These are phyloP conservation scores for Isoperla grammatica DNA, from an alignment of 2,888 invertebrate species.

Conservation along the genomic window DNA sequence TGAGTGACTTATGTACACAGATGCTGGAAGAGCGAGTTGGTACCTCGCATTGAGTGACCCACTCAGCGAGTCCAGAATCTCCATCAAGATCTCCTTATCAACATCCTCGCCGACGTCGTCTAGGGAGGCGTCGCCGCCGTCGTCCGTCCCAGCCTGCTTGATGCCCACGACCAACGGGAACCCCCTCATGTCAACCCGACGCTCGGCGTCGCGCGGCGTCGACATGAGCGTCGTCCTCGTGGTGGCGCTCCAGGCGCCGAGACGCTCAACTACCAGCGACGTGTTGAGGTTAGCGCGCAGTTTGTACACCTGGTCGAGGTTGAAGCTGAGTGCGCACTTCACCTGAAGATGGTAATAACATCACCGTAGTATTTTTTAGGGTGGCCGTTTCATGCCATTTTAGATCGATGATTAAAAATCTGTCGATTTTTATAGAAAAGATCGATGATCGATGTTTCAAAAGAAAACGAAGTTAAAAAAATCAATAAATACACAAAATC, in stretches of 20 bases:
- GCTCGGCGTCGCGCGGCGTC: conserved; percentile 36
- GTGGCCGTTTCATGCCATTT: conserved; percentile 1
- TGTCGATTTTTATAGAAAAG: not conserved
- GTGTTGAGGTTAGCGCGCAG: conserved; percentile 40
- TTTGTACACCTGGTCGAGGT: conserved; percentile 40
- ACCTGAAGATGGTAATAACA: conserved; percentile 27
- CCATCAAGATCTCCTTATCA: conserved; percentile 38
- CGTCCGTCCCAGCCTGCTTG: conserved; percentile 32
- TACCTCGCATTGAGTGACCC: conserved; percentile 51
- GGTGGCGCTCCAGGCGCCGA: conserved; percentile 40
- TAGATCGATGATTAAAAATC: not conserved
- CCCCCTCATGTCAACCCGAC: conserved; percentile 39
- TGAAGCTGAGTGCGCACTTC: conserved; percentile 37
- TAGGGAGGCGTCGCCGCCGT: conserved; percentile 49
- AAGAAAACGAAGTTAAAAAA: too few species aligned
- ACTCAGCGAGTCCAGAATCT: conserved; percentile 48
- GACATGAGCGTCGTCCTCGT: conserved; percentile 33
- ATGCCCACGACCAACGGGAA: conserved; percentile 45
- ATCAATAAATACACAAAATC: too few species aligned
- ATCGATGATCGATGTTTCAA: too few species aligned
- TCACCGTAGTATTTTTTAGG: not conserved
- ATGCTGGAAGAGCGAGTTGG: too few species aligned
- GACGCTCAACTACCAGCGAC: conserved; percentile 37
- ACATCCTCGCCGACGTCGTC: conserved; percentile 38
- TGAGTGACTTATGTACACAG: too few species aligned